These are phyloP conservation scores for Nasua narica DNA, from an alignment of 2,797 vertebrate genomes.

Conservation along the genomic window DNA sequence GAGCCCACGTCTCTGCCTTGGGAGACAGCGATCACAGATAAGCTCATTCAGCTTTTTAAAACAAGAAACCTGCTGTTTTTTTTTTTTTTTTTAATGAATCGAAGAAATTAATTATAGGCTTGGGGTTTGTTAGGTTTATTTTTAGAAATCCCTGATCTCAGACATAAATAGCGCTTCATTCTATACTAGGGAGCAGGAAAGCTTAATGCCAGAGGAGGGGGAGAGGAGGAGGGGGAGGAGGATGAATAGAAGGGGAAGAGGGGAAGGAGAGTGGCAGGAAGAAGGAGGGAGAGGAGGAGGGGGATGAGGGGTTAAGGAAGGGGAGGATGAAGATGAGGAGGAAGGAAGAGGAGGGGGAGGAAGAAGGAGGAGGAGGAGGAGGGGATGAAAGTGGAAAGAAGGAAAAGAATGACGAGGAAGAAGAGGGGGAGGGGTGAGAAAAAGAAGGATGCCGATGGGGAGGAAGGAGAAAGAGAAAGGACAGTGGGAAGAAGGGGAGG, in stretches of 20 bases:
- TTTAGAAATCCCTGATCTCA: slow-evolving; percentile 28
- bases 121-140: slow-evolving; percentile 46
- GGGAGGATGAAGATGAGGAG: rapidly evolving
- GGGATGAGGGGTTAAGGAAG: rapidly evolving
- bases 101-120: slow-evolving; percentile 61
- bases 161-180: slow-evolving; percentile 38
- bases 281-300: no score
- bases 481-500: no score
- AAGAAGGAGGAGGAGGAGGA: rapidly evolving
- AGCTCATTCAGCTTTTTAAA: slow-evolving; percentile 32
- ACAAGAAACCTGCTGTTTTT: slow-evolving; percentile 57
- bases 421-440: no score
- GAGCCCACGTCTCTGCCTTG: background rate
- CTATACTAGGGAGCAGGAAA: background rate
- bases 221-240: no score
- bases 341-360: rapidly evolving
- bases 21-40: background rate
- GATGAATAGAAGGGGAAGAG: no score
- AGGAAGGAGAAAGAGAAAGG: background rate
- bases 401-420: background rate
- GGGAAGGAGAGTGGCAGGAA: background rate
- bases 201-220: background rate
- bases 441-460: background rate
- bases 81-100: slow-evolving; percentile 42
- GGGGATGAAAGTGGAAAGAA: rapidly evolving